Evolutionary conservation across 1,140 invertebrate species (phyloP).

Genomic region (Dufourea novaeangliae): DNA sequence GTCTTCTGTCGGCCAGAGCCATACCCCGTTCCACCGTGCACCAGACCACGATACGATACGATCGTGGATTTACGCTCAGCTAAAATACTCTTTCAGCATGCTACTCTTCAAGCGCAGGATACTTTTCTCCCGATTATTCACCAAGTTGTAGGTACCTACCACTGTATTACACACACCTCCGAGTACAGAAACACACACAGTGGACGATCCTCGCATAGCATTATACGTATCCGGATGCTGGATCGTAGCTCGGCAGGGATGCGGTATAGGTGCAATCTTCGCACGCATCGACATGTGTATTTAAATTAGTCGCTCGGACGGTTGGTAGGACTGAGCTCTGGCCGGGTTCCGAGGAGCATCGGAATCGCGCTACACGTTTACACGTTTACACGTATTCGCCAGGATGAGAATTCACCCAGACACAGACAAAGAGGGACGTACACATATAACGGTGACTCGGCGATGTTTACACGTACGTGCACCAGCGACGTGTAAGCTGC

Average conservation of each 20-base stretch:
- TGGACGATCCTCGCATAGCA: constrained; percentile 32
- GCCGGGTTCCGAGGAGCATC: constrained; percentile 31
- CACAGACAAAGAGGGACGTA: constrained; percentile 5
- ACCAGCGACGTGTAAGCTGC: constrained; percentile 53
- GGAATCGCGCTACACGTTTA: constrained; percentile 55
- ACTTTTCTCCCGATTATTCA: no score
- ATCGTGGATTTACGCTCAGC: no score
- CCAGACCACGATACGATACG: no score
- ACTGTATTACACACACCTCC: constrained; percentile 49
- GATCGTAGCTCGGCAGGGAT: constrained; percentile 53
- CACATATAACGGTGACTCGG: no score
- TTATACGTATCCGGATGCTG: constrained; percentile 58
- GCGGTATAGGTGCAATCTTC: constrained; percentile 77
- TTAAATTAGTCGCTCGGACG: constrained; percentile 80
- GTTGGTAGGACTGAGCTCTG: constrained; percentile 67
- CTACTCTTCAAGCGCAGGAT: no score
- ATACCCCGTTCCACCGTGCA: no score
- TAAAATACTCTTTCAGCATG: no score
- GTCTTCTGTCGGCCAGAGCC: neutral
- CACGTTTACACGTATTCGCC: constrained; percentile 54
- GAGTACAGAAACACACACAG: constrained; percentile 21
- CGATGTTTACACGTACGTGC: constrained; percentile 14
- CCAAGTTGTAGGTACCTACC: no score
- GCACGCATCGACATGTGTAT: constrained; percentile 81
- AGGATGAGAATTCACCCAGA: constrained; percentile 22